Evolutionary conservation across 2,113 vertebrate genomes (phyloP).

Genomic region (Hippocampus barbouri): DNA sequence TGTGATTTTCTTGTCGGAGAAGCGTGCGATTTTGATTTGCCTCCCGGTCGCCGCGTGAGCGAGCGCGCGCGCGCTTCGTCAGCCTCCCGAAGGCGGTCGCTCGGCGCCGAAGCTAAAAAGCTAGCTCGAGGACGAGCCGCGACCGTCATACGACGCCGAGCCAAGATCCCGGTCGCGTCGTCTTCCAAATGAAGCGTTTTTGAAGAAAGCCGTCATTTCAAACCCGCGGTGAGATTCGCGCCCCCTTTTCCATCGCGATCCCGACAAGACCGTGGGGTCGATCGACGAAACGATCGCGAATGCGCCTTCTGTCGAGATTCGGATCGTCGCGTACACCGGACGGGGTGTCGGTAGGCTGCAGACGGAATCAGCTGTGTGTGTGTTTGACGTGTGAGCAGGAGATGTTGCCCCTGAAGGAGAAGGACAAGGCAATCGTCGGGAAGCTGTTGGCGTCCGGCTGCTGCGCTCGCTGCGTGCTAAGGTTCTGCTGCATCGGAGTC

Average conservation of each 20-base stretch:
- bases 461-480: conserved; percentile 86
- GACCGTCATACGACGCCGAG: neutral
- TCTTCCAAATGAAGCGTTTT: no score
- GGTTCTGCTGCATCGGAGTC: conserved; percentile 84
- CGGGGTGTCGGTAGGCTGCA: neutral
- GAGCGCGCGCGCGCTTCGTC: neutral
- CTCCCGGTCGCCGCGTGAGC: neutral
- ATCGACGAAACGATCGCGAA: no score
- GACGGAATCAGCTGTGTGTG: neutral
- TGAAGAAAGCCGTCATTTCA: no score
- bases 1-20: no score
- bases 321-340: no score
- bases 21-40: no score
- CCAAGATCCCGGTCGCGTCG: neutral
- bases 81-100: neutral
- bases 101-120: neutral
- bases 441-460: conserved; percentile 80
- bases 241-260: no score
- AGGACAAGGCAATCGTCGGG: conserved; percentile 76
- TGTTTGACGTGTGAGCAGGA: conserved; percentile 4
- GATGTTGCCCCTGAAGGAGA: conserved; percentile 82
- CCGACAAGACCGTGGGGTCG: no score
- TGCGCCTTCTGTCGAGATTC: neutral
- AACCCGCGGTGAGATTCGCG: no score
- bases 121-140: neutral